Evolutionary conservation across 2,113 vertebrate species (phyloP).

Genomic region (Progne subis): DNA sequence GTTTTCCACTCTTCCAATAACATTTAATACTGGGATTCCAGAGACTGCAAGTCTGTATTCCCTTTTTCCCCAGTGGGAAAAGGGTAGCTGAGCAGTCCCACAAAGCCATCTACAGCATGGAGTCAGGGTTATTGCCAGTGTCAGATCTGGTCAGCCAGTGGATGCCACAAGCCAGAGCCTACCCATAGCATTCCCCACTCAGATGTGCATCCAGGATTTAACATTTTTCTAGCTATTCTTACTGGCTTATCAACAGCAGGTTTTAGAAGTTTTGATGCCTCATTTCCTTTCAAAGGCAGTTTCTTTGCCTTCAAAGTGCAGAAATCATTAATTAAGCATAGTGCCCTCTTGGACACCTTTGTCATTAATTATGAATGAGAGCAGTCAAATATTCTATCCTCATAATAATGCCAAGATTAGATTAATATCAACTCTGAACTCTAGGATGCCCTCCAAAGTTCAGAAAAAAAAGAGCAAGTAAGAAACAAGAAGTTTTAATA

Average conservation of each 20-base stretch:
- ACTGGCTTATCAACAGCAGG: not conserved
- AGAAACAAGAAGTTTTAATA: conserved; percentile 5
- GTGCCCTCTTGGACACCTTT: conserved; percentile 43
- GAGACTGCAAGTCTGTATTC: not conserved
- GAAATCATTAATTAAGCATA: conserved; percentile 67
- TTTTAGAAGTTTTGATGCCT: not conserved
- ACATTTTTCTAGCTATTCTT: not conserved
- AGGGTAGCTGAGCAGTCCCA: not conserved
- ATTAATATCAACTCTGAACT: conserved; percentile 60
- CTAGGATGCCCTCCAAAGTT: conserved; percentile 35
- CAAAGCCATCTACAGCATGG: not conserved
- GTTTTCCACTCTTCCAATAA: not conserved
- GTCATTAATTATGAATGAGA: conserved; percentile 64
- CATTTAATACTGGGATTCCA: not conserved
- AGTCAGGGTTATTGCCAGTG: not conserved
- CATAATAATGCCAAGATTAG: conserved; percentile 57
- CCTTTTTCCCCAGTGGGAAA: not conserved
- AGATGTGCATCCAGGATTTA: not conserved
- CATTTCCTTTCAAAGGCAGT: conserved; percentile 31
- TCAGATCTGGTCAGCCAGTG: not conserved
- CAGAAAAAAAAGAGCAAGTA: conserved; percentile 10
- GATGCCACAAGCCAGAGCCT: not conserved
- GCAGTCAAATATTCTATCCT: conserved; percentile 36
- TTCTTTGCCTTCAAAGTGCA: conserved; percentile 46
- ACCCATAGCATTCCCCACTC: not conserved